phyloP scores from a whole-genome alignment of 2,113 vertebrate species.

The Fregata magnificens region DNA sequence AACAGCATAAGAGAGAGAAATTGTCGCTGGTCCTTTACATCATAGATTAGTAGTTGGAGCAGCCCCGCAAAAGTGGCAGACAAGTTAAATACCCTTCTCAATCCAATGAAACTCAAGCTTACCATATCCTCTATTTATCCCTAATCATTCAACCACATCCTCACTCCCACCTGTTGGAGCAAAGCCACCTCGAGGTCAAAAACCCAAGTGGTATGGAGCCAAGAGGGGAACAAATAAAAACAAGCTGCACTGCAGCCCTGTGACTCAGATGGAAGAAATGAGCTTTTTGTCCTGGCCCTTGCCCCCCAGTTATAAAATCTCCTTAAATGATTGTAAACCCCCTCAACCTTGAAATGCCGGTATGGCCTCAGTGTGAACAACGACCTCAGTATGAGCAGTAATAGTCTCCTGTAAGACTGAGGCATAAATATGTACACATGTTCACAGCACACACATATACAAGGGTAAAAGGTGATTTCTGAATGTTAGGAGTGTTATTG shows the following conservation, averaged over 20 bases:
- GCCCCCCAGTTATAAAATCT: not conserved
- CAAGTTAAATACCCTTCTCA: not conserved
- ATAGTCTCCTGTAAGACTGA: not conserved
- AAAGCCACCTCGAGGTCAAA: not conserved
- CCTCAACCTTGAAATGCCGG: not conserved
- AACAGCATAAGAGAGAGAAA: not conserved
- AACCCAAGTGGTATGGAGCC: rapidly evolving
- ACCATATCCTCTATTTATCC: not conserved
- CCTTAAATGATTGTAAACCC: not conserved
- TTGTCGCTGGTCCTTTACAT: rapidly evolving
- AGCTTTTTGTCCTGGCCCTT: not conserved
- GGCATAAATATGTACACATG: not conserved
- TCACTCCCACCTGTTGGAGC: not conserved
- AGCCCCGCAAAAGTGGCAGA: not conserved
- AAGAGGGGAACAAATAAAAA: not conserved
- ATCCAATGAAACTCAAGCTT: not conserved
- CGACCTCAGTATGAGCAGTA: not conserved
- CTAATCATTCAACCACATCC: not conserved
- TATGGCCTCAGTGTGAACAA: not conserved
- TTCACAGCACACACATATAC: not conserved
- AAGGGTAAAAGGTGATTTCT: not conserved
- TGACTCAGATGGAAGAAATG: not conserved
- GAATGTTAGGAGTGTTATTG: rapidly evolving
- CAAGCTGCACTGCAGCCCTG: not conserved
- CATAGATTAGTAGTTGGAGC: not conserved